Percentiles rank a stretch among this genome's conserved stretches.
Conservation (phyloP, 2,113 vertebrate genomes). For the Phyllostomus discolor region DNA sequence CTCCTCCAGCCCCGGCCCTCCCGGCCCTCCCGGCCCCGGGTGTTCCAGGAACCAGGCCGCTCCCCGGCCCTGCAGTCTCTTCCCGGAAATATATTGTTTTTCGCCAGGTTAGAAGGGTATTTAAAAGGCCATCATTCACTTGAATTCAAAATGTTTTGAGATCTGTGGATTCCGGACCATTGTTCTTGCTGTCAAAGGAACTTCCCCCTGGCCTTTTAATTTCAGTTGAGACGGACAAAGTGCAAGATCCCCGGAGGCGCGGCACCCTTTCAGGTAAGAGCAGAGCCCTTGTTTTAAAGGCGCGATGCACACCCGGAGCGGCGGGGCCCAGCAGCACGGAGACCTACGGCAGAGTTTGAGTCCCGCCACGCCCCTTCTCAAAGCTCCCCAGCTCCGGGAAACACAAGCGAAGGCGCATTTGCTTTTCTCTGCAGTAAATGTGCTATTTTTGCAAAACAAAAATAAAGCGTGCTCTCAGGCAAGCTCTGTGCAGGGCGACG, state of each 20-base stretch:
- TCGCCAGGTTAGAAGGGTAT: background rate
- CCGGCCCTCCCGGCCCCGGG: rapidly evolving
- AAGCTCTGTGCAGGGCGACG: rapidly evolving
- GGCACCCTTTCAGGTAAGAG: background rate
- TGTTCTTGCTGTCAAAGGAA: background rate
- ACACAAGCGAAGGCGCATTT: background rate
- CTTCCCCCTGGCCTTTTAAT: background rate
- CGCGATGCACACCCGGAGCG: background rate
- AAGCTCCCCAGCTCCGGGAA: background rate
- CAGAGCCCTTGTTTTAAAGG: background rate
- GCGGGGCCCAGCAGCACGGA: too few relatives aligned
- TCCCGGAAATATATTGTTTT: background rate
- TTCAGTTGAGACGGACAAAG: too few relatives aligned
- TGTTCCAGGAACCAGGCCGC: rapidly evolving
- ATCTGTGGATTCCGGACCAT: background rate
- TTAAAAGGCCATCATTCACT: background rate
- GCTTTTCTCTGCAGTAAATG: background rate
- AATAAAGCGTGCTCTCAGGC: too few relatives aligned
- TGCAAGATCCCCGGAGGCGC: background rate
- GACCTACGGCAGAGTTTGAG: too few relatives aligned
- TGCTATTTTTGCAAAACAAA: background rate
- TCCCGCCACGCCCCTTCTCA: background rate
- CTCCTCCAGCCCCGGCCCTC: too few relatives aligned
- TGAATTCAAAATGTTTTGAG: background rate
- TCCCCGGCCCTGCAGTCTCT: background rate